Evolutionary conservation across 2,113 vertebrate species (phyloP).

Genomic region (Meleagris gallopavo): DNA sequence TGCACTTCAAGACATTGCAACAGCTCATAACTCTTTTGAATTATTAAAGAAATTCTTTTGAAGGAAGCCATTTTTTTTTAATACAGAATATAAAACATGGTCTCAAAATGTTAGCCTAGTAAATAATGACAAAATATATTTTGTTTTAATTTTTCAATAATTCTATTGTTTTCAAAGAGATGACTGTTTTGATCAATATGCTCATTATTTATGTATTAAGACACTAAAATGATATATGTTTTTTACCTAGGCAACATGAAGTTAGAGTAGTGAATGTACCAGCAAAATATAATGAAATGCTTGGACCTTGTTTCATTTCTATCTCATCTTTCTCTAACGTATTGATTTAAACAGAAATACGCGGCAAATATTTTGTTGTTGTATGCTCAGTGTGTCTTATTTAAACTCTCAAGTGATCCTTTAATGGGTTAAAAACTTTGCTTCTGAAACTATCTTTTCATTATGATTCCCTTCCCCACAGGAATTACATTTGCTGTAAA

Average conservation of each 20-base stretch:
- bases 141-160: constrained; percentile 21
- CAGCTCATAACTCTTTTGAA: background rate
- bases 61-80: background rate
- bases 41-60: constrained; percentile 17
- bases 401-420: background rate
- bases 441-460: background rate
- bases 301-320: background rate
- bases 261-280: background rate
- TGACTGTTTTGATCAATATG: constrained; percentile 4
- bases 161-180: constrained; percentile 5
- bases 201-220: constrained; percentile 14
- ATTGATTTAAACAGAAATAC: background rate
- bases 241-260: background rate
- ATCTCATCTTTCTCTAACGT: background rate
- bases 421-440: background rate
- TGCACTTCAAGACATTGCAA: background rate
- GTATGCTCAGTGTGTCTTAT: background rate
- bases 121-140: background rate
- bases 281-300: background rate
- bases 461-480: background rate
- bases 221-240: background rate
- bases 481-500: background rate
- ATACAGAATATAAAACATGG: background rate
- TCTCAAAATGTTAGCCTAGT: constrained; percentile 12
- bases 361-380: background rate